Conservation (phyloP, 2,797 vertebrate genomes). For the Myotis pilosus region DNA sequence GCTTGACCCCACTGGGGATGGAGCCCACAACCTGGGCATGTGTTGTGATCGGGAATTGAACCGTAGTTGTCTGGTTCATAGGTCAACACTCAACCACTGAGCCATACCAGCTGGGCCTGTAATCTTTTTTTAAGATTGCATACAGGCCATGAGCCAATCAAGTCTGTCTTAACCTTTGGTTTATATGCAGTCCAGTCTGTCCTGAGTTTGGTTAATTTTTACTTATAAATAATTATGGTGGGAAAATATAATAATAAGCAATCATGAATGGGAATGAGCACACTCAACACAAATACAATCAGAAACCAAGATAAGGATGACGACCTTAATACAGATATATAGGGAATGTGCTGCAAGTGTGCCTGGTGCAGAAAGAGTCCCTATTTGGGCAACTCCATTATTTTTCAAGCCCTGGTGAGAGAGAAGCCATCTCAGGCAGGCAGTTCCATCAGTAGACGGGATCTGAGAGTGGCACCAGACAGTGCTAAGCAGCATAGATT, state of each 20-base stretch:
- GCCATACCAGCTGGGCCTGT: too few species aligned
- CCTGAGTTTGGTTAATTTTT: constrained; percentile 50
- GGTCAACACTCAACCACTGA: too few species aligned
- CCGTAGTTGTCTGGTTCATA: too few species aligned
- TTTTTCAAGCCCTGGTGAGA: not conserved
- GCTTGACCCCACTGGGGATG: too few species aligned
- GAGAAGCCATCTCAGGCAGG: not conserved
- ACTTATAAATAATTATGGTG: not conserved
- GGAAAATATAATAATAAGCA: not conserved
- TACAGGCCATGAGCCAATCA: not conserved
- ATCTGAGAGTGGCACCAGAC: not conserved
- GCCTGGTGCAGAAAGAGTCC: not conserved
- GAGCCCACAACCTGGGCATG: too few species aligned
- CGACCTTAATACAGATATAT: not conserved
- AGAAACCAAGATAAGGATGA: not conserved
- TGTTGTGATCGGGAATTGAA: too few species aligned
- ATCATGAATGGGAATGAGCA: not conserved
- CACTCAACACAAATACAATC: not conserved
- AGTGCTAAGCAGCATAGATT: not conserved
- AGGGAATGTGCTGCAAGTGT: not conserved
- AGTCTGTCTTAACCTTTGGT: not conserved
- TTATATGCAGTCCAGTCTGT: not conserved
- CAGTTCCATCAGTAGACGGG: not conserved
- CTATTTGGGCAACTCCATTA: not conserved
- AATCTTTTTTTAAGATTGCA: constrained; percentile 11